phyloP scores from a whole-genome alignment of 2,113 vertebrate genomes.

The Neomonachus schauinslandi region DNA sequence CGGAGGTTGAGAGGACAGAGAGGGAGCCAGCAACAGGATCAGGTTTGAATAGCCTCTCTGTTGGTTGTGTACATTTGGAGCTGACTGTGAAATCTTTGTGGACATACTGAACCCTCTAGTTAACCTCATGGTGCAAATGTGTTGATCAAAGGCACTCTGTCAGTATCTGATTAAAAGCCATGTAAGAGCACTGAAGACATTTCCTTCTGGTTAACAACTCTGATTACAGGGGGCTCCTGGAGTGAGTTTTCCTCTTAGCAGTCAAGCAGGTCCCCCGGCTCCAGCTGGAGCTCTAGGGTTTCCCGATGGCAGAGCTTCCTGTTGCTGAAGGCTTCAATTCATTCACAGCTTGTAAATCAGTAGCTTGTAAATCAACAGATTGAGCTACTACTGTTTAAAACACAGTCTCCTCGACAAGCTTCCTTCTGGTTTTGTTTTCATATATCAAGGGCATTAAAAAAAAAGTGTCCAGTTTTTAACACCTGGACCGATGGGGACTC shows the following conservation, averaged over 20 bases:
- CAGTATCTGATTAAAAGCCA: slow-evolving; percentile 90
- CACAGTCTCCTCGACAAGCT: slow-evolving; percentile 86
- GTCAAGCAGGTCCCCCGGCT: slow-evolving; percentile 86
- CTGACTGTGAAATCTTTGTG: slow-evolving; percentile 82
- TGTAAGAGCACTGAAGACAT: slow-evolving; percentile 91
- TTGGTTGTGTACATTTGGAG: slow-evolving; percentile 72
- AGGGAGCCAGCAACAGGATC: slow-evolving; percentile 56
- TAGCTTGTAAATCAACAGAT: slow-evolving; percentile 89
- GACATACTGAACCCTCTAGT: slow-evolving; percentile 82
- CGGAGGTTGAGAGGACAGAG: slow-evolving; percentile 63
- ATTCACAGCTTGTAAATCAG: slow-evolving; percentile 93
- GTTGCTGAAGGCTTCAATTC: slow-evolving; percentile 91
- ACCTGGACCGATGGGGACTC: slow-evolving; percentile 80
- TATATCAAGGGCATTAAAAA: slow-evolving; percentile 81
- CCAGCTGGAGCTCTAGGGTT: slow-evolving; percentile 87
- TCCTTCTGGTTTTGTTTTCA: slow-evolving; percentile 85
- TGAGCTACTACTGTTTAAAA: slow-evolving; percentile 88
- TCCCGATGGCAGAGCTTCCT: slow-evolving; percentile 89
- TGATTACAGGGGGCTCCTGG: slow-evolving; percentile 88
- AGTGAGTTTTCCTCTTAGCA: slow-evolving; percentile 88
- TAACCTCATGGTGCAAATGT: slow-evolving; percentile 85
- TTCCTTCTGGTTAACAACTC: slow-evolving; percentile 91
- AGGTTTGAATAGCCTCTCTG: slow-evolving; percentile 75
- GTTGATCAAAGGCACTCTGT: slow-evolving; percentile 89
- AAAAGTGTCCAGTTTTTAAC: slow-evolving; percentile 83